Percentiles rank a stretch among this genome's conserved stretches.
Evolutionary conservation across 1,140 invertebrate genomes (phyloP).

Genomic region (Reticulitermes speratus): DNA sequence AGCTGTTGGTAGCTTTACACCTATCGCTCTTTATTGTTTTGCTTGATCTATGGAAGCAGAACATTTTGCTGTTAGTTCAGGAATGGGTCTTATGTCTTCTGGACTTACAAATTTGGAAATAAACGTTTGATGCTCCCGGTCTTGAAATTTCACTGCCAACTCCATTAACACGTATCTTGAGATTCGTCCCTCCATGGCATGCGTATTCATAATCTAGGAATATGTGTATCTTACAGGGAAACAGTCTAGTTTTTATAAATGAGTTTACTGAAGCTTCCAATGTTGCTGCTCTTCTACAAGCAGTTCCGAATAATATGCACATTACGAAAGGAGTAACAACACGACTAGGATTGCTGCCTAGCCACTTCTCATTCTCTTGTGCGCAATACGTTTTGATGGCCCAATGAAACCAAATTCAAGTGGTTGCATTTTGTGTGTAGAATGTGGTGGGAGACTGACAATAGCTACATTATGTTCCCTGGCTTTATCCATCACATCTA

Average conservation of each 20-base stretch:
- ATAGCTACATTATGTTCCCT: slow-evolving; percentile 38
- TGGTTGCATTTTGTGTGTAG: slow-evolving; percentile 45
- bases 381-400: slow-evolving; percentile 43
- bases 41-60: neutral
- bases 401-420: slow-evolving; percentile 47
- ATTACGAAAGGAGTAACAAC: neutral
- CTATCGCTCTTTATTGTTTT: too few species aligned
- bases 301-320: neutral
- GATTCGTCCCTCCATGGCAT: neutral
- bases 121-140: too few species aligned
- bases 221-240: neutral
- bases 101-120: neutral
- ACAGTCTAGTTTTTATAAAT: slow-evolving; percentile 23
- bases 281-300: slow-evolving; percentile 6
- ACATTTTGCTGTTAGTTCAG: neutral
- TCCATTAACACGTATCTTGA: too few species aligned
- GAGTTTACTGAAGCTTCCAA: neutral
- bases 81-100: neutral
- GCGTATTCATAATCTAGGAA: neutral
- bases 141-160: too few species aligned
- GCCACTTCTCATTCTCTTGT: slow-evolving; percentile 37
- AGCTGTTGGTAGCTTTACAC: too few species aligned
- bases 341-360: neutral
- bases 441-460: slow-evolving; percentile 43
- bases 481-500: slow-evolving; percentile 41